phyloP scores from a whole-genome alignment of 2,797 vertebrate species.

The Perodicticus potto region DNA sequence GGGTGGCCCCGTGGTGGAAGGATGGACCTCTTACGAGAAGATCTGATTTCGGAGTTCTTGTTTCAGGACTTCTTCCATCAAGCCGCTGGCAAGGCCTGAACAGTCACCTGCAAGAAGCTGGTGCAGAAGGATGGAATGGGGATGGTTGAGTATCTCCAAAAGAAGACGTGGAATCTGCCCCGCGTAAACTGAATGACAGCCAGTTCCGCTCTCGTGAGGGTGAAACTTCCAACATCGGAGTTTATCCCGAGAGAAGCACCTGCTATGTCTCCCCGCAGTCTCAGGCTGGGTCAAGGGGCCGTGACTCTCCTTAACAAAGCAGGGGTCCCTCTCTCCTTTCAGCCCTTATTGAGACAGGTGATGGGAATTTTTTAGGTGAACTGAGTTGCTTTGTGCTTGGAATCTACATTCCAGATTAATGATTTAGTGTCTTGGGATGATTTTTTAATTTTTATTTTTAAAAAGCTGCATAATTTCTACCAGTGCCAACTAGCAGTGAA shows the following conservation, averaged over 20 bases:
- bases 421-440: constrained; percentile 86
- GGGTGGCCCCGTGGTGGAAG: constrained; percentile 90
- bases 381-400: constrained; percentile 86
- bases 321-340: constrained; percentile 93
- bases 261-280: constrained; percentile 94
- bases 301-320: constrained; percentile 95
- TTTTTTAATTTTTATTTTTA: constrained; percentile 60
- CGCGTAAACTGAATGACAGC: constrained; percentile 92
- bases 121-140: constrained; percentile 93
- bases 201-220: constrained; percentile 94
- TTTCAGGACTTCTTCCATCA: constrained; percentile 93
- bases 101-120: constrained; percentile 94
- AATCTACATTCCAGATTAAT: constrained; percentile 88
- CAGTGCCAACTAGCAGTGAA: constrained; percentile 83
- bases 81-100: constrained; percentile 97
- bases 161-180: constrained; percentile 94
- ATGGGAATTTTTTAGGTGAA: constrained; percentile 81
- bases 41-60: constrained; percentile 96
- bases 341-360: constrained; percentile 88
- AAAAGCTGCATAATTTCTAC: constrained; percentile 83
- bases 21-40: constrained; percentile 94
- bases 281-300: constrained; percentile 93
- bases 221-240: constrained; percentile 94
- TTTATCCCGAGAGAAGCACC: constrained; percentile 93
- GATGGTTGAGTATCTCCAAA: constrained; percentile 93